phyloP scores from a whole-genome alignment of 2,113 vertebrate genomes.

The Mesembrinibis cayennensis region DNA sequence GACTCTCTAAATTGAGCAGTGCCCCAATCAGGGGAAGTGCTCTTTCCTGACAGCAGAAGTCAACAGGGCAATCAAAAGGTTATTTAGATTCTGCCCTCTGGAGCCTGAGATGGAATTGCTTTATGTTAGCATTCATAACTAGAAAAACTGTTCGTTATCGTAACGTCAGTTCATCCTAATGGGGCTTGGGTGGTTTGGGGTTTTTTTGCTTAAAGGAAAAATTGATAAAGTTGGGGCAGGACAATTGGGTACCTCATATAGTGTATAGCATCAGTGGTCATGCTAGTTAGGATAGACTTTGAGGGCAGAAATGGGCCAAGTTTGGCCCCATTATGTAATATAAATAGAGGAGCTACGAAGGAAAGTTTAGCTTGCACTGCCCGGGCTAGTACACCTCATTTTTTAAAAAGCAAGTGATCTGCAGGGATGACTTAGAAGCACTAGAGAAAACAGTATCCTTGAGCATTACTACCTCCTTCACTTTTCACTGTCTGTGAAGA shows the following conservation, averaged over 20 bases:
- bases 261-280: too few relatives aligned
- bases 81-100: not conserved
- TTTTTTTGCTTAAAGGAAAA: not conserved
- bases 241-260: not conserved
- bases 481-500: not conserved
- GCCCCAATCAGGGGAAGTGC: not conserved
- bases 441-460: not conserved
- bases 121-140: not conserved
- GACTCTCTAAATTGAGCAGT: not conserved
- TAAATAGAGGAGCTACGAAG: not conserved
- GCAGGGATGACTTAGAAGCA: not conserved
- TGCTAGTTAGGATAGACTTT: not conserved
- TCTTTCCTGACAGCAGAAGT: not conserved
- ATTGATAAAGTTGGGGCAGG: too few relatives aligned
- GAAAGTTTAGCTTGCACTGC: not conserved
- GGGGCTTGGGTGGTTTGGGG: not conserved
- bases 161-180: accelerated
- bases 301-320: not conserved
- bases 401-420: not conserved
- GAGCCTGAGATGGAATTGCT: not conserved
- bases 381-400: not conserved
- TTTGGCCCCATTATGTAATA: not conserved
- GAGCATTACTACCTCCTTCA: not conserved
- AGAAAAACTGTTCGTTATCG: not conserved
- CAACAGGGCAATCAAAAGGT: not conserved